Conservation (phyloP, 30 jellyfish, hydroid and myxozoan species). For the Aurelia sp. region DNA sequence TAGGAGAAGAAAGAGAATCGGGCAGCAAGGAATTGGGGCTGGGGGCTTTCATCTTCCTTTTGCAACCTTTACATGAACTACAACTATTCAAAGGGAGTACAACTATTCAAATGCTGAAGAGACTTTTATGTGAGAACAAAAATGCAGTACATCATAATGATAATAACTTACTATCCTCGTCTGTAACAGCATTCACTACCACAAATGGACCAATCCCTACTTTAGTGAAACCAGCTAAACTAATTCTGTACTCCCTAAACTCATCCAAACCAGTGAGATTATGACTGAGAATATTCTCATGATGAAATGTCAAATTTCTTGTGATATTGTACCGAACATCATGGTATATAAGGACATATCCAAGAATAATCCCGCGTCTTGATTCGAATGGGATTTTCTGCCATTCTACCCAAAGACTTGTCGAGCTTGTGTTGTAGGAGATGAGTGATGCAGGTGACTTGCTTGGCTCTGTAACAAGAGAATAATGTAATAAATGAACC, state of each 20-base stretch:
- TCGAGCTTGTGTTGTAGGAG: conserved; percentile 64
- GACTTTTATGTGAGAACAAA: not conserved
- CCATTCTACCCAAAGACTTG: conserved; percentile 79
- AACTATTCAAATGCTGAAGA: too few species aligned
- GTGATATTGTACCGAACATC: conserved; percentile 40
- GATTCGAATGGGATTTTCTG: conserved; percentile 32
- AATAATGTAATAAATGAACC: not conserved
- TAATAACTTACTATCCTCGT: conserved; percentile 44
- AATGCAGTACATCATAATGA: not conserved
- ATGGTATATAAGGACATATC: conserved; percentile 29
- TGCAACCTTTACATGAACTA: too few species aligned
- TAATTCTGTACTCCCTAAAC: conserved; percentile 47
- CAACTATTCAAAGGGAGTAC: too few species aligned
- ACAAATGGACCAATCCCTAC: conserved; percentile 58
- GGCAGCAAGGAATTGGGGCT: too few species aligned
- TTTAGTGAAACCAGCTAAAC: conserved; percentile 58
- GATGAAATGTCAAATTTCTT: conserved; percentile 21
- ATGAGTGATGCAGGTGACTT: conserved; percentile 37
- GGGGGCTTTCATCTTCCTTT: too few species aligned
- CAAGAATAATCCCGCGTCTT: conserved; percentile 54
- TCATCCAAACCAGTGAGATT: conserved; percentile 61
- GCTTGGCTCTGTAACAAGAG: conserved; percentile 38
- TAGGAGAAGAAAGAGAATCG: too few species aligned
- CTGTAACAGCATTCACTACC: conserved; percentile 48
- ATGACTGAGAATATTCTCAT: conserved; percentile 36